These are phyloP conservation scores for Micronycteris hirsuta DNA, from an alignment of 2,113 vertebrate genomes.

Conservation along the genomic window DNA sequence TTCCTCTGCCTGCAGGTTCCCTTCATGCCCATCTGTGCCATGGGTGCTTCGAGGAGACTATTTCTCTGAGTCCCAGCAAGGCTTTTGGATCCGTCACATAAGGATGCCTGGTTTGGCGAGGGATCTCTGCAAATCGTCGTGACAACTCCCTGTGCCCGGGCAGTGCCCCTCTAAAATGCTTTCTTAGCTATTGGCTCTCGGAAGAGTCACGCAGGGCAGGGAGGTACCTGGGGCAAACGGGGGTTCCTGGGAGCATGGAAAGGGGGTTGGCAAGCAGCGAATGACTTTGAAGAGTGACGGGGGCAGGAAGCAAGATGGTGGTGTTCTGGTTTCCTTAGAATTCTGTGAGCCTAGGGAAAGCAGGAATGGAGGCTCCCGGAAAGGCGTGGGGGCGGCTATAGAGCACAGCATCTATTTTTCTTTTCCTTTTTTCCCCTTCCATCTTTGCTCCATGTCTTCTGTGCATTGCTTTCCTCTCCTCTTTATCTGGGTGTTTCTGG, in stretches of 20 bases:
- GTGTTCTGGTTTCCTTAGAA: not conserved
- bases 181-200: not conserved
- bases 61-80: conserved; percentile 20
- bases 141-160: not conserved
- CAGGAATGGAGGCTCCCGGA: conserved; percentile 37
- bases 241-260: not conserved
- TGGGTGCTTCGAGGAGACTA: not conserved
- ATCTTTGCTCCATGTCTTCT: conserved; percentile 57
- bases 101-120: not conserved
- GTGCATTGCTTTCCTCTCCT: conserved; percentile 21
- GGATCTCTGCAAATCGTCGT: not conserved
- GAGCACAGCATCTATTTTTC: conserved; percentile 64
- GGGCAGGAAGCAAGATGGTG: not conserved
- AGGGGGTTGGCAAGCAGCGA: not conserved
- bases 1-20: not conserved
- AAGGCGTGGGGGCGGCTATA: conserved; percentile 58
- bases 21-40: not conserved
- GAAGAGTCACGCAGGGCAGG: not conserved
- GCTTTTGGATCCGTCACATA: not conserved
- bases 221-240: not conserved
- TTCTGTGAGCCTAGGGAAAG: not conserved
- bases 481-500: conserved; percentile 74
- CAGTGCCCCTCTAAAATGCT: not conserved
- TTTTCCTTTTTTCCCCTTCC: not conserved
- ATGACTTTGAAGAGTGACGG: not conserved